Percentiles rank a stretch among this genome's conserved stretches.
These are phyloP conservation scores for Eremophila alpestris DNA, from an alignment of 2,797 vertebrate genomes.

Conservation along the genomic window DNA sequence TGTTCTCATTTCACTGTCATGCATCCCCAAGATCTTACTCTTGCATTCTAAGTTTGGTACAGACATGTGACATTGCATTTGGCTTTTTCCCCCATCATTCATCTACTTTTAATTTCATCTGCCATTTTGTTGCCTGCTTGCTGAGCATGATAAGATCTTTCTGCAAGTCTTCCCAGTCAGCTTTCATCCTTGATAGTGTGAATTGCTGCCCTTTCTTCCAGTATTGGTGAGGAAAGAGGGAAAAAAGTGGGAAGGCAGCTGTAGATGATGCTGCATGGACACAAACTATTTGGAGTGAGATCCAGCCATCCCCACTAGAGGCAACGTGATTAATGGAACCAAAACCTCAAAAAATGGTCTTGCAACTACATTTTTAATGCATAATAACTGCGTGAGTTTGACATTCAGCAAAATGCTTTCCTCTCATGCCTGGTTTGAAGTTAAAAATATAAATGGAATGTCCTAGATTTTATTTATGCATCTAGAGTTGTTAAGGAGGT, in stretches of 20 bases:
- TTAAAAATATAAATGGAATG: conserved; percentile 58
- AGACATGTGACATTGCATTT: neutral
- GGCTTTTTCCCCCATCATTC: neutral
- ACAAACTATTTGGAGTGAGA: conserved; percentile 7
- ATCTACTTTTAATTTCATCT: neutral
- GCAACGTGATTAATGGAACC: neutral
- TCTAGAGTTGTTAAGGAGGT: conserved; percentile 34
- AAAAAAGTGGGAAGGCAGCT: neutral
- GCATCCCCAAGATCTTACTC: neutral
- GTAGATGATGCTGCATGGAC: neutral
- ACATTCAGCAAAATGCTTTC: conserved; percentile 63
- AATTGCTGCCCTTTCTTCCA: neutral
- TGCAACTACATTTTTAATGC: conserved; percentile 54
- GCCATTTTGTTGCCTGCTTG: neutral
- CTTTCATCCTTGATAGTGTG: neutral
- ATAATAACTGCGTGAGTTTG: conserved; percentile 27
- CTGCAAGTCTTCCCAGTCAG: neutral
- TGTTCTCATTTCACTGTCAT: neutral
- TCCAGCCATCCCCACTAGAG: neutral
- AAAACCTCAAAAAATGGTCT: conserved; percentile 40
- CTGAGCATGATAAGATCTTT: neutral
- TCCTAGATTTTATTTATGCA: conserved; percentile 60
- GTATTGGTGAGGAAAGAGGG: neutral
- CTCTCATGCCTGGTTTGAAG: conserved; percentile 48
- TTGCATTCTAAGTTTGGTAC: neutral